Evolutionary conservation across 2,888 invertebrate species (phyloP), one percentile per base, ranked within the genome.

Genomic region (Drosophila multiciliata): DNA sequence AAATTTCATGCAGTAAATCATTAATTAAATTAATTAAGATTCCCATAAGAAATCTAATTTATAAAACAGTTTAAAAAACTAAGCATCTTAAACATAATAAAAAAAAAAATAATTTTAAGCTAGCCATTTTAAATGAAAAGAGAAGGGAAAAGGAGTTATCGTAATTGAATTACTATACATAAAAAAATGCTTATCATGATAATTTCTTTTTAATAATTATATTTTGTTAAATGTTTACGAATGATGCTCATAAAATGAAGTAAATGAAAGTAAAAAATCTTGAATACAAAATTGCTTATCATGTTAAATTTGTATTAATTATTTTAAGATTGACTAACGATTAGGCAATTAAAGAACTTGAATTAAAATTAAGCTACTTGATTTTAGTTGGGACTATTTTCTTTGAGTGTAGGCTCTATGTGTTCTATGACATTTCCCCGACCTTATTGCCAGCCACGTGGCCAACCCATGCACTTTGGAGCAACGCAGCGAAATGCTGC

Each of bases 391-490:
- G 0, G 4, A 7, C 1, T 8, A 23, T 45, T 45, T 55, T 55
- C 26, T 38, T 12, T 2, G 8, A 55, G 38, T 55, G 55, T 55
- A 55, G 17, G 17, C 11, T 23, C 23, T 23, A 45, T 23, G 45
- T 12, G 15, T 4, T 23, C 20, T 54, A 11, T 54, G 36, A 26
- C 20, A 54, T n/a, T 17, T 29, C 54, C 17, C 15, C 12, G 3
- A 11, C 36, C 12, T 40, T 55, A 15, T 32, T n/a, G 40, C 38
- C 32, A 38, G 32, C 71, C 71, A 67, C 58, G 54, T 50, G 79
- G 42, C 62, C 77, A 38, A 66, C 75, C 84, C 85, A 81, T 85
- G 87, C 85, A 83, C 83, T 85, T 85, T 81, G 79, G 61, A 72
- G 73, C 75, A 80, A 53, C 75, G 75, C 67, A 75, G 69, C 80